A percentile compares a stretch with the other conserved stretches of the same genome.
phyloP scores from a whole-genome alignment of 2,888 invertebrate species.

The Scrobipalpa costella region DNA sequence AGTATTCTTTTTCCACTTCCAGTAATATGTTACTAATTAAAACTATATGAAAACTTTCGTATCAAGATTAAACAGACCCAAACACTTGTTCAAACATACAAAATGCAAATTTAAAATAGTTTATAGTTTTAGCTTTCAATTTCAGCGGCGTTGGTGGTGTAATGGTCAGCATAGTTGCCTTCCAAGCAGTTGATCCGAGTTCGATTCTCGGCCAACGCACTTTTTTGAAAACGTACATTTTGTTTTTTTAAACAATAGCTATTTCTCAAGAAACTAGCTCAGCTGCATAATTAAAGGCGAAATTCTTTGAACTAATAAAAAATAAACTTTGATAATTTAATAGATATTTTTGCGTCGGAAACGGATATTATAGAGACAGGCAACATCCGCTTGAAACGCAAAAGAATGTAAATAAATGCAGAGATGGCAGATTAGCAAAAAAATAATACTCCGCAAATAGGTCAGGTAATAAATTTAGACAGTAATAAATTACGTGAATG shows the following conservation, averaged over 20 bases:
- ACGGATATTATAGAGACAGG: conserved; percentile 5
- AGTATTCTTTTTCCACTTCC: too few species aligned
- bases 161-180: conserved; percentile 82
- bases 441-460: background rate
- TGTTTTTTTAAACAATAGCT: background rate
- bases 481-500: background rate
- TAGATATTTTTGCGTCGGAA: background rate
- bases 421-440: conserved; percentile 7
- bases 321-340: background rate
- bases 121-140: background rate
- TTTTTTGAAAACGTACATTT: background rate
- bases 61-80: too few species aligned
- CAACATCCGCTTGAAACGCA: conserved; percentile 1
- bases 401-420: background rate
- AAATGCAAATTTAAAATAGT: background rate
- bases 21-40: too few species aligned
- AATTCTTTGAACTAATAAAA: background rate
- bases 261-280: background rate
- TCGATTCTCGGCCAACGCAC: conserved; percentile 81
- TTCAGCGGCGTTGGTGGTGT: conserved; percentile 73
- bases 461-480: background rate
- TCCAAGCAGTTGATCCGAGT: conserved; percentile 82
- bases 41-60: too few species aligned
- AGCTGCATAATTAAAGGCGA: background rate
- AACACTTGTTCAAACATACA: too few species aligned